A percentile compares a stretch with the other conserved stretches of the same genome.
phyloP scores from a whole-genome alignment of 1,140 invertebrate genomes.

The Odontomachus brunneus region DNA sequence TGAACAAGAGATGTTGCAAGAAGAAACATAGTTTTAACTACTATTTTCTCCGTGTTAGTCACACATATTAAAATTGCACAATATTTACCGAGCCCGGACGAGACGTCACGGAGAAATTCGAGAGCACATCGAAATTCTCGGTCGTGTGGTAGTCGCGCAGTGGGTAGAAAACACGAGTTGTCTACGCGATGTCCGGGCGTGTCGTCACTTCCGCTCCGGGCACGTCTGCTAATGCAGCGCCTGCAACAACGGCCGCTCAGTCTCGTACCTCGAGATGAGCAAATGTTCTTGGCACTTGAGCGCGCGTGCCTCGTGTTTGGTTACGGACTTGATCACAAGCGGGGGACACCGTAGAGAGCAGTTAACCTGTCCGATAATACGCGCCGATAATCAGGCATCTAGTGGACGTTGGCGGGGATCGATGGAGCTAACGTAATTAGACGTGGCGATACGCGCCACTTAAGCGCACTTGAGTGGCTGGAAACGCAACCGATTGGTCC shows the following conservation, averaged over 20 bases:
- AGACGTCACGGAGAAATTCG: too few relatives aligned
- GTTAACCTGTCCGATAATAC: slow-evolving; percentile 74
- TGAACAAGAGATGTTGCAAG: too few relatives aligned
- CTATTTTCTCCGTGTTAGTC: too few relatives aligned
- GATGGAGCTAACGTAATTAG: slow-evolving; percentile 76
- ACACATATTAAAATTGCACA: too few relatives aligned
- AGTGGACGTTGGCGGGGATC: slow-evolving; percentile 70
- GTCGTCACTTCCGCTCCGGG: slow-evolving; percentile 14
- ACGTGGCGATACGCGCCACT: slow-evolving; percentile 73
- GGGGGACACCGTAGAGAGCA: slow-evolving; percentile 64
- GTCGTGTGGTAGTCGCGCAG: too few relatives aligned
- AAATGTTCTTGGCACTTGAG: slow-evolving; percentile 57
- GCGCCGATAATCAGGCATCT: slow-evolving; percentile 73
- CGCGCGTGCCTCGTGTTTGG: slow-evolving; percentile 57
- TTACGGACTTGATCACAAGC: slow-evolving; percentile 55
- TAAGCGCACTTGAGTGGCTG: slow-evolving; percentile 76
- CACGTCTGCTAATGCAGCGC: not conserved
- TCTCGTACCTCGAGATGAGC: slow-evolving; percentile 44
- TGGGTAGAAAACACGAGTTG: too few relatives aligned
- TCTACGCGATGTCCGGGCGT: too few relatives aligned
- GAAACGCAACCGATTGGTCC: slow-evolving; percentile 75
- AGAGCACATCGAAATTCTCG: too few relatives aligned
- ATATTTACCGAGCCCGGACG: too few relatives aligned
- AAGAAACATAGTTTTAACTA: too few relatives aligned
- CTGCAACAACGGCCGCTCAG: slow-evolving; percentile 35